Evolutionary conservation across 2,113 vertebrate genomes (phyloP).

Genomic region (Nanorana parkeri): DNA sequence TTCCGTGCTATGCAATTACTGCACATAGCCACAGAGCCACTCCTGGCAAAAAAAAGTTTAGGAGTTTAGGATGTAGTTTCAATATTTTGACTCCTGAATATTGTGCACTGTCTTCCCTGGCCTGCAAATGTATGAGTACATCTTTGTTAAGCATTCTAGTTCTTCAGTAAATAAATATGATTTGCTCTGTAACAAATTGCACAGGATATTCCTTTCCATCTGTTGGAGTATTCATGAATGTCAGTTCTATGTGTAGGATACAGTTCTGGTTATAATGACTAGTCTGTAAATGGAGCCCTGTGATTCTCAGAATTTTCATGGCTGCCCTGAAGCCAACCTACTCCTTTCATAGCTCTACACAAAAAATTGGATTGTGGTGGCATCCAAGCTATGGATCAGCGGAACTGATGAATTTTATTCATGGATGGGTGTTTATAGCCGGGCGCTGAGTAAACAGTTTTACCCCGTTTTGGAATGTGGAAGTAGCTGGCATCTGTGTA

Average conservation of each 20-base stretch:
- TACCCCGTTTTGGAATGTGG: conserved; percentile 11
- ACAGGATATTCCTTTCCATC: conserved; percentile 40
- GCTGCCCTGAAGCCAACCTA: conserved; percentile 21
- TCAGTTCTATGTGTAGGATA: conserved; percentile 34
- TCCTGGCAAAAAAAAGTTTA: conserved; percentile 8
- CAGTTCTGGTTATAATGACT: conserved; percentile 35
- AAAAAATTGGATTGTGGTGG: conserved; percentile 36
- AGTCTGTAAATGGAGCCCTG: conserved; percentile 7
- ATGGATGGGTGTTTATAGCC: conserved; percentile 17
- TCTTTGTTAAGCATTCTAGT: conserved; percentile 19
- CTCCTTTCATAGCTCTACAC: conserved; percentile 34
- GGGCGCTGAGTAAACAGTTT: conserved; percentile 11
- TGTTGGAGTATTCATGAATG: conserved; percentile 45
- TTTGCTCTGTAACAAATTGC: conserved; percentile 38
- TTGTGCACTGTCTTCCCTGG: neutral
- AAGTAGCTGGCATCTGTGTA: neutral
- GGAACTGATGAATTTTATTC: conserved; percentile 11
- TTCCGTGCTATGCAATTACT: neutral
- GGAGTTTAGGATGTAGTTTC: conserved; percentile 18
- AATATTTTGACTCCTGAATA: neutral
- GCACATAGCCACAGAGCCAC: neutral
- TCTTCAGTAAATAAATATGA: conserved; percentile 44
- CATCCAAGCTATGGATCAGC: conserved; percentile 7
- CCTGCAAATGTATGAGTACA: conserved; percentile 1
- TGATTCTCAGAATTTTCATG: conserved; percentile 1